Conservation (phyloP, 2,113 vertebrate genomes). For the Ptychochromis oligacanthus region DNA sequence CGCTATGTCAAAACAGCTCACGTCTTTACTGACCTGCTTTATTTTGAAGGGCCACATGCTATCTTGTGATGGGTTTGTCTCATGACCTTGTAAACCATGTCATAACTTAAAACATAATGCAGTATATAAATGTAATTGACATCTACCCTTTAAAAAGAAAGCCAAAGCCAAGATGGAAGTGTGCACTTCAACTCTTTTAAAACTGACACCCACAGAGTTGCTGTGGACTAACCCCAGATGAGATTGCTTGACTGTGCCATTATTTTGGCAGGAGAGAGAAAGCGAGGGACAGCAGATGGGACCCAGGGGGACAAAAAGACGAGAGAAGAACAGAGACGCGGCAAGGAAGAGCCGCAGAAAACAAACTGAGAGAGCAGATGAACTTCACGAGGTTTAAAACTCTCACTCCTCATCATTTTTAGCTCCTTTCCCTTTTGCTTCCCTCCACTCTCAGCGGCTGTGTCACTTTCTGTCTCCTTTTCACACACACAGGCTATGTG, state of each 20-base stretch:
- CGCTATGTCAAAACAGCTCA: not conserved
- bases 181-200: not conserved
- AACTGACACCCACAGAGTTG: not conserved
- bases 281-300: not conserved
- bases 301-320: constrained; percentile 57
- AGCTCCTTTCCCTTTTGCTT: not conserved
- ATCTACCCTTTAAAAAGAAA: not conserved
- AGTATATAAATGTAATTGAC: not conserved
- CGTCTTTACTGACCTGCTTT: not conserved
- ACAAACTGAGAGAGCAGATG: constrained; percentile 83
- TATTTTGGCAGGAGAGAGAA: constrained; percentile 46
- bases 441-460: not conserved
- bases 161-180: not conserved
- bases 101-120: not conserved
- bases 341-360: constrained; percentile 85
- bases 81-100: not conserved
- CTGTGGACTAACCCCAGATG: not conserved
- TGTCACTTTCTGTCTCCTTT: not conserved
- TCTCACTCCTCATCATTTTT: not conserved
- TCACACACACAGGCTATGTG: not conserved
- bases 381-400: constrained; percentile 82
- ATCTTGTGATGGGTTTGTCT: constrained; percentile 1
- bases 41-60: not conserved
- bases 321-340: constrained; percentile 80
- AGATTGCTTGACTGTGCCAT: not conserved